Percentiles rank a stretch among this genome's conserved stretches.
phyloP scores from a whole-genome alignment of 1,140 invertebrate genomes.

The Hirudo medicinalis region DNA sequence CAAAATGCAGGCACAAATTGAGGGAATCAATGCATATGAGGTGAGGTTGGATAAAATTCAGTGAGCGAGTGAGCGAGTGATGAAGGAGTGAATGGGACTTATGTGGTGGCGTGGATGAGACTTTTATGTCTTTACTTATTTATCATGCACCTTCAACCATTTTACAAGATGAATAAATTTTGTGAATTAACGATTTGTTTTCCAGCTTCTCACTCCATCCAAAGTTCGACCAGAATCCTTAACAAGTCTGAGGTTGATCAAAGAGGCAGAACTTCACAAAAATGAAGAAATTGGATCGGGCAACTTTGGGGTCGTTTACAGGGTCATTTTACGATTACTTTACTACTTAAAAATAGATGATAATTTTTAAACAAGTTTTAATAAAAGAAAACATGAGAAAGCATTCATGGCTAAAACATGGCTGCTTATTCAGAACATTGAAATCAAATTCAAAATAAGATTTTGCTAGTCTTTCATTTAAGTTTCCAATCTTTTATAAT shows the following conservation, averaged over 20 bases:
- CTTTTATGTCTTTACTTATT: no score
- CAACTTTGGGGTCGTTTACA: constrained; percentile 23
- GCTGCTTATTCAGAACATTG: no score
- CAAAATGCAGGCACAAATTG: constrained; percentile 9
- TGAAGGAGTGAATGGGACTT: no score
- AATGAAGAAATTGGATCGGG: constrained; percentile 48
- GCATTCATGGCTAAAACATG: no score
- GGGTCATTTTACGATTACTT: constrained; percentile 5
- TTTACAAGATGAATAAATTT: no score
- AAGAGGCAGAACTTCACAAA: constrained; percentile 72
- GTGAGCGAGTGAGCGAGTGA: no score
- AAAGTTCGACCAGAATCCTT: constrained; percentile 68
- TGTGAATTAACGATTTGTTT: not conserved
- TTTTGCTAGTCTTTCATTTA: no score
- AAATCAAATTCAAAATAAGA: no score
- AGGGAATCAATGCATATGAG: not conserved
- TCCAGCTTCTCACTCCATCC: constrained; percentile 6
- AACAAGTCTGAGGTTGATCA: constrained; percentile 70
- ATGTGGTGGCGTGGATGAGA: no score
- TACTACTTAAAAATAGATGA: not conserved
- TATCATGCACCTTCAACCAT: no score
- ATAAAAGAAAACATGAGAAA: constrained; percentile 16
- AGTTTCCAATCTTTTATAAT: not conserved
- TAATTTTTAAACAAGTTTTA: not conserved
- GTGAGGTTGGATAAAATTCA: not conserved